phyloP scores from a whole-genome alignment of 1,140 invertebrate species.

The Drosophila arizonae region DNA sequence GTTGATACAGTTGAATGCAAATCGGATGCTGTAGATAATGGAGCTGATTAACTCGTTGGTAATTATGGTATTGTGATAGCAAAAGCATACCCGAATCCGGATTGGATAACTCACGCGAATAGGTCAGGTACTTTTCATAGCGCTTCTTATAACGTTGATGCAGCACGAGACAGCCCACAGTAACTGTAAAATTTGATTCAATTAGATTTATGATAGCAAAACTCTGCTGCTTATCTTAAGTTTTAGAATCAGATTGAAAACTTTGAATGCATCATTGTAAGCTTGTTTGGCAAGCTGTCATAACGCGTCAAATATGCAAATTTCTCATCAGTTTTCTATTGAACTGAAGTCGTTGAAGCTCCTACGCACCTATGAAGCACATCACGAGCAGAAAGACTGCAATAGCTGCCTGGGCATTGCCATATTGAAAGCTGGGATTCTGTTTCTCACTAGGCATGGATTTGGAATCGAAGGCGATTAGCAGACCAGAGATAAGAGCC shows the following conservation, averaged over 20 bases:
- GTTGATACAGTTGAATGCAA: slow-evolving; percentile 77
- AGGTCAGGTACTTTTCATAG: slow-evolving; percentile 84
- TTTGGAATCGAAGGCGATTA: slow-evolving; percentile 84
- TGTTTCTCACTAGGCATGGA: slow-evolving; percentile 84
- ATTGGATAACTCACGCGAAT: slow-evolving; percentile 79
- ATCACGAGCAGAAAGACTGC: slow-evolving; percentile 86
- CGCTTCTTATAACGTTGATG: slow-evolving; percentile 88
- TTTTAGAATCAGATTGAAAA: slow-evolving; percentile 75
- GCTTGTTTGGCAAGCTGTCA: slow-evolving; percentile 77
- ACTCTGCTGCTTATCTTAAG: not conserved
- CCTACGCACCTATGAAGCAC: slow-evolving; percentile 86
- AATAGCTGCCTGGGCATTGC: slow-evolving; percentile 88
- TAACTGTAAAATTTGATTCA: slow-evolving; percentile 84
- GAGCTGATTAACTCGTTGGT: not conserved
- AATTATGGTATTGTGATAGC: not conserved
- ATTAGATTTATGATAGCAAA: not conserved
- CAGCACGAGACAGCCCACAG: slow-evolving; percentile 88
- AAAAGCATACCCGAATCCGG: slow-evolving; percentile 73
- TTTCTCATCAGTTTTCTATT: slow-evolving; percentile 34
- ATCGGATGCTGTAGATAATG: slow-evolving; percentile 47
- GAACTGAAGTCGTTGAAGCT: not conserved
- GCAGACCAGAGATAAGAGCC: slow-evolving; percentile 84
- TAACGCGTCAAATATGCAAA: slow-evolving; percentile 59
- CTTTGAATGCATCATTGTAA: slow-evolving; percentile 65
- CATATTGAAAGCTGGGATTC: slow-evolving; percentile 92